Evolutionary conservation across 1,140 invertebrate genomes (phyloP).

Genomic region (Platyscapa corneri): DNA sequence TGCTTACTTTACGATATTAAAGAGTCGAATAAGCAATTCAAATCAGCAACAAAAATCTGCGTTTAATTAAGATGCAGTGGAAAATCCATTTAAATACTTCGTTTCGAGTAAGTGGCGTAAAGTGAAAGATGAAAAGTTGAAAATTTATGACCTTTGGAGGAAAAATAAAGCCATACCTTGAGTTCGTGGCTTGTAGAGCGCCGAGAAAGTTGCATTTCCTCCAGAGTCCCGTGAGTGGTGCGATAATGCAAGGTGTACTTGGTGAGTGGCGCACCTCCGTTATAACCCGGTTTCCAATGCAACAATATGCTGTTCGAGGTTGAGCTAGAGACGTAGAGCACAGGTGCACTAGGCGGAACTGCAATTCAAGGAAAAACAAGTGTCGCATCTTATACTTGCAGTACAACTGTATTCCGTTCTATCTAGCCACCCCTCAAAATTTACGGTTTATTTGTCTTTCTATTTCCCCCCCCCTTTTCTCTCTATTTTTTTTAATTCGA

Average conservation of each 20-base stretch:
- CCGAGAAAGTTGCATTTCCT: slow-evolving; percentile 79
- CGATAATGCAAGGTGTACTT: slow-evolving; percentile 82
- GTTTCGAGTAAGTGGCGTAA: not conserved
- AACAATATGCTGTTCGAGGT: slow-evolving; percentile 82
- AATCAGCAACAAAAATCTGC: not conserved
- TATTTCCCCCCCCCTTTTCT: not conserved
- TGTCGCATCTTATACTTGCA: not conserved
- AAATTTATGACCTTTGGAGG: slow-evolving; percentile 14
- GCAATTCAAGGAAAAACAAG: slow-evolving; percentile 38
- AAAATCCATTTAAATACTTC: slow-evolving; percentile 23
- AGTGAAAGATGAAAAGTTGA: slow-evolving; percentile 29
- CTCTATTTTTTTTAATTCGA: not conserved
- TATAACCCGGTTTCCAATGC: slow-evolving; percentile 82
- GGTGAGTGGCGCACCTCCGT: slow-evolving; percentile 80
- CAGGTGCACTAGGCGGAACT: slow-evolving; percentile 81
- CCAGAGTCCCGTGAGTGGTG: slow-evolving; percentile 78
- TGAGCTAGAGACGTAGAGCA: slow-evolving; percentile 82
- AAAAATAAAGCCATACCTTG: slow-evolving; percentile 72
- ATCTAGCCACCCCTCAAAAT: not conserved
- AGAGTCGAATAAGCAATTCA: slow-evolving; percentile 5
- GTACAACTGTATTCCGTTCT: not conserved
- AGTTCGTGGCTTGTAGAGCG: slow-evolving; percentile 81
- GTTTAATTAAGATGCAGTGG: slow-evolving; percentile 24
- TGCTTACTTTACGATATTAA: not conserved
- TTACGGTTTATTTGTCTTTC: not conserved